Base-by-base conservation (phyloP, 2,113 vertebrate genomes). In the Butorides virescens region DNA sequence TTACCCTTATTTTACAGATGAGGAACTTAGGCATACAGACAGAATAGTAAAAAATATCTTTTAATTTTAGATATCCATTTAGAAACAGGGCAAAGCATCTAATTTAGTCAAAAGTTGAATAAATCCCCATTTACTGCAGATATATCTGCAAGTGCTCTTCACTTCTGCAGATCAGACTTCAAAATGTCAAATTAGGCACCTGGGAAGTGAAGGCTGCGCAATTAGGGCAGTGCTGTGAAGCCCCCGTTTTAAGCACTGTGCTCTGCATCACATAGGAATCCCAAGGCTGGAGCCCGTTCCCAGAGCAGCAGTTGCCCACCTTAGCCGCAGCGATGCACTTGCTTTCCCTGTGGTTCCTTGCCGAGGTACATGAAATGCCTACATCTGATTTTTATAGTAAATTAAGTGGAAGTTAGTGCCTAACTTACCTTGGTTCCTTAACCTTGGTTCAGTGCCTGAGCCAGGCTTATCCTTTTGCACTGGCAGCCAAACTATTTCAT, bases 281-380 rank as follows among this genome's bases (percentile, higher is more conserved):
- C 61, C 1, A 17, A 32, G 70, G 88, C 49, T 61, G 81, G 49
- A 81, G 61, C 34, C 53, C 34, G 37, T 39, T 49, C 15, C n/a
- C 22, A 42, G n/a, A 63, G 86, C 53, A 36, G 59, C 62, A 44
- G 27, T 21, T 52, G 26, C 70, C 22, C 36, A 34, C 30, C 72
- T 10, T 8, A 39, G 61, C 25, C 52, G 21, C 16, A 37, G 42
- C 0, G 0, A 42, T 1, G 2, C 5, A 14, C 42, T 15, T 37
- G 37, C 42, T 66, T 2, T 1, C 42, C 44, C 34, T 0, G 0
- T 36, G 29, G 47, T 4, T 56, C 55, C 36, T 81, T 7, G 7
- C 8, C 8, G 2, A 75, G 30, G 59, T 46, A 32, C 36, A 5
- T 12, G 17, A 52, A 77, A 67, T 11, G 30, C 26, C 22, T 26